These are phyloP conservation scores for Cichladusa arquata DNA, from an alignment of 2,113 vertebrate genomes.

Conservation along the genomic window DNA sequence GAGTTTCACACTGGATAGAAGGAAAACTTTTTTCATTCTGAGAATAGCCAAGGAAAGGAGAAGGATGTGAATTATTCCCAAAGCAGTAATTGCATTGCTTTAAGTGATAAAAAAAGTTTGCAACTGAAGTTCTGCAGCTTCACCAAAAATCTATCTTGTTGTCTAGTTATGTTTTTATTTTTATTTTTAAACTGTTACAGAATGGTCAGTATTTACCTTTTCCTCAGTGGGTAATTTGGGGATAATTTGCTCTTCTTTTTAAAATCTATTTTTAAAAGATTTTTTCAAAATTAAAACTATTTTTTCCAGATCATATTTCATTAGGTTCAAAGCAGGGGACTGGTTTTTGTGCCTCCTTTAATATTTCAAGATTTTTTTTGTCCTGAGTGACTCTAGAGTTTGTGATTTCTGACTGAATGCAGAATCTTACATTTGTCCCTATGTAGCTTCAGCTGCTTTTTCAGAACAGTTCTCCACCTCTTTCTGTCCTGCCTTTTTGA, in stretches of 20 bases:
- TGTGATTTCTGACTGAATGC: neutral
- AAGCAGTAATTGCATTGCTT: neutral
- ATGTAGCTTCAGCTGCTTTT: neutral
- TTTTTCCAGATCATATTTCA: neutral
- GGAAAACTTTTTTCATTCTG: neutral
- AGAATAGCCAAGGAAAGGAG: neutral
- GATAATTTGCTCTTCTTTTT: neutral
- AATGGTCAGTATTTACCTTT: neutral
- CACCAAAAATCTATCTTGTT: neutral
- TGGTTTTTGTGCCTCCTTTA: neutral
- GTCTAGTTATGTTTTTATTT: accelerated
- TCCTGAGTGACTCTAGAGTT: neutral
- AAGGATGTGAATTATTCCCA: neutral
- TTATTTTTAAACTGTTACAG: neutral
- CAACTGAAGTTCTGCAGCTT: neutral
- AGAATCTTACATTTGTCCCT: neutral
- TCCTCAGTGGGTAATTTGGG: neutral
- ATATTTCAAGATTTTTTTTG: neutral
- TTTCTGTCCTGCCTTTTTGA: neutral
- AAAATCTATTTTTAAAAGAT: neutral
- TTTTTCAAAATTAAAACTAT: neutral
- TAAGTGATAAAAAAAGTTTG: neutral
- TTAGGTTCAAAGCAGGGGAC: neutral
- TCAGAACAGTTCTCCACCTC: neutral
- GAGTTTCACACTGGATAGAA: neutral